Evolutionary conservation across 2,113 vertebrate genomes (phyloP), one percentile per base, ranked within the genome.

Genomic region (Melanerpes aurifrons): DNA sequence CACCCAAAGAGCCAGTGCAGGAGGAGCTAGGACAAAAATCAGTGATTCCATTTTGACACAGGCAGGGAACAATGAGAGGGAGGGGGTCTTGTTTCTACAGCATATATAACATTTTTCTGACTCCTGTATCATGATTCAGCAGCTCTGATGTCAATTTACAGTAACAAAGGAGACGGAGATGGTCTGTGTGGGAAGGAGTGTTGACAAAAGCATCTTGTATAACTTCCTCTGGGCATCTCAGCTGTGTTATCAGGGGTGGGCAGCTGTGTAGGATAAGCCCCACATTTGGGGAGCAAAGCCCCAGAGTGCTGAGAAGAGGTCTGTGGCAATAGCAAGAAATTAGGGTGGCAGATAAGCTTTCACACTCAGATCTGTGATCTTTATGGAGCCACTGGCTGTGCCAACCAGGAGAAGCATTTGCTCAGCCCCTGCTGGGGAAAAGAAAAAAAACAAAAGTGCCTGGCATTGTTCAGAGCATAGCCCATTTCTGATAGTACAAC

Each of bases 131-230:
- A 95, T 96, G 92, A 97, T 95, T 97, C 96, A 97, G 96, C 96
- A 97, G 90, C 87, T 94, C 93, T 96, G 88, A 94, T 96, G 94
- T 94, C 86, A 94, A 96, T 87, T 95, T 97, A 94, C 96, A 90
- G 97, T 93, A 96, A 96, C 75, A 96, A 94, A 94, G 67, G 85
- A 96, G 90, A 82, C 0, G 22, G 91, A 97, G 89, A 95, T 86
- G 90, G 89, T 82, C 67, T 92, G 15, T 95, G 89, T 79, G 94
- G 96, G 93, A 96, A 96, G 63, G 81, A 89, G 87, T 95, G 92
- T 95, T 47, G 81, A 91, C 95, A 97, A 97, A 97, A 94, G 91
- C 89, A 92, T 95, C 95, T 95, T 96, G 96, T 97, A 97, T 92
- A 97, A 97, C 96, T 97, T 97, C 97, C 97, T 94, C 86, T 95